Evolutionary conservation across 2,888 invertebrate species (phyloP).

Genomic region (Coleophora deauratella): DNA sequence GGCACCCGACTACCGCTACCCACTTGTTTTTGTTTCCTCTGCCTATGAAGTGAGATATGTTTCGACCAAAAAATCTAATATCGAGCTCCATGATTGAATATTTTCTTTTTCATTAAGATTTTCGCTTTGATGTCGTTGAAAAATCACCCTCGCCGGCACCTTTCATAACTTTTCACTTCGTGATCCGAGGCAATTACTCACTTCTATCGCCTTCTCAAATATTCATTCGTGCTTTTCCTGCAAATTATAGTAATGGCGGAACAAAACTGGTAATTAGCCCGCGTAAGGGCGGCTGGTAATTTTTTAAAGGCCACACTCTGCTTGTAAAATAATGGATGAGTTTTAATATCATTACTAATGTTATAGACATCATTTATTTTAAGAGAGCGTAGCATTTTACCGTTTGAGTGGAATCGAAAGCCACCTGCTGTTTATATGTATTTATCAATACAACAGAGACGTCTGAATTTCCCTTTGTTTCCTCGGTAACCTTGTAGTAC

Average conservation of each 20-base stretch:
- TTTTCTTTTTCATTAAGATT: slow-evolving; percentile 67
- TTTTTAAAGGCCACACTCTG: slow-evolving; percentile 33
- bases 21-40: slow-evolving; percentile 26
- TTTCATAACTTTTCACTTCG: slow-evolving; percentile 75
- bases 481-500: background rate
- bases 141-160: slow-evolving; percentile 64
- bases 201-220: slow-evolving; percentile 71
- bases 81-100: slow-evolving; percentile 46
- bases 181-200: slow-evolving; percentile 71
- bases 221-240: slow-evolving; percentile 70
- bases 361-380: background rate
- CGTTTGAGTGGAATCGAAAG: too few relatives aligned
- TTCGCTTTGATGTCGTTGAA: slow-evolving; percentile 59
- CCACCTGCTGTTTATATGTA: background rate
- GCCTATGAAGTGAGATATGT: slow-evolving; percentile 9
- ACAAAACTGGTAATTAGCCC: slow-evolving; percentile 65
- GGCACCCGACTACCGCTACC: slow-evolving; percentile 29
- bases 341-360: slow-evolving; percentile 40
- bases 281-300: slow-evolving; percentile 39
- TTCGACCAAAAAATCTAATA: slow-evolving; percentile 20
- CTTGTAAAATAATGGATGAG: slow-evolving; percentile 28
- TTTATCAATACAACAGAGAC: background rate
- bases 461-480: background rate
- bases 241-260: slow-evolving; percentile 68
- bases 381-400: too few relatives aligned